phyloP scores from a whole-genome alignment of 2,797 vertebrate species.

The Hylomyscus alleni region DNA sequence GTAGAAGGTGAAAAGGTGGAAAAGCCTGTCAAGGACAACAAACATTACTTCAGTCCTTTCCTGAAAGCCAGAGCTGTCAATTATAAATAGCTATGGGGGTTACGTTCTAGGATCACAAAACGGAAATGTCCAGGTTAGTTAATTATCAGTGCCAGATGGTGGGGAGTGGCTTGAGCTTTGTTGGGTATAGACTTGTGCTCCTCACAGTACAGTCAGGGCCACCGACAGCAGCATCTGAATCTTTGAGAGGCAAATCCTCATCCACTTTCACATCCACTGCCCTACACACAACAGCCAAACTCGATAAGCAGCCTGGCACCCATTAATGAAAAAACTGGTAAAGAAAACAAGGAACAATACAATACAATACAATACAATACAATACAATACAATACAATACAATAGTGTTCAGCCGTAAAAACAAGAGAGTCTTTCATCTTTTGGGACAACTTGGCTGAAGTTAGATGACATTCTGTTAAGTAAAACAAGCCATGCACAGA shows the following conservation, averaged over 20 bases:
- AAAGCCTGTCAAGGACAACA: neutral
- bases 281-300: neutral
- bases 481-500: neutral
- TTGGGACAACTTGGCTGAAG: neutral
- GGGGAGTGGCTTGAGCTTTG: neutral
- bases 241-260: neutral
- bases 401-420: neutral
- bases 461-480: neutral
- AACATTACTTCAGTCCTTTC: neutral
- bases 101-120: neutral
- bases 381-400: neutral
- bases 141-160: neutral
- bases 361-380: neutral
- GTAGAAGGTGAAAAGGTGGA: neutral
- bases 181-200: neutral
- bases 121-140: conserved; percentile 5
- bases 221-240: too few relatives aligned
- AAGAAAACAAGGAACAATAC: neutral
- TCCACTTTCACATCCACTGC: neutral
- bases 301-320: neutral
- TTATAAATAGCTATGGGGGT: neutral
- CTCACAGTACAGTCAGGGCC: too few relatives aligned
- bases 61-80: neutral
- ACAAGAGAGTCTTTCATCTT: neutral
- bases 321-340: neutral